These are phyloP conservation scores for Diadumene lineata DNA, from an alignment of 92 coral and sea anemone genomes.

Conservation along the genomic window DNA sequence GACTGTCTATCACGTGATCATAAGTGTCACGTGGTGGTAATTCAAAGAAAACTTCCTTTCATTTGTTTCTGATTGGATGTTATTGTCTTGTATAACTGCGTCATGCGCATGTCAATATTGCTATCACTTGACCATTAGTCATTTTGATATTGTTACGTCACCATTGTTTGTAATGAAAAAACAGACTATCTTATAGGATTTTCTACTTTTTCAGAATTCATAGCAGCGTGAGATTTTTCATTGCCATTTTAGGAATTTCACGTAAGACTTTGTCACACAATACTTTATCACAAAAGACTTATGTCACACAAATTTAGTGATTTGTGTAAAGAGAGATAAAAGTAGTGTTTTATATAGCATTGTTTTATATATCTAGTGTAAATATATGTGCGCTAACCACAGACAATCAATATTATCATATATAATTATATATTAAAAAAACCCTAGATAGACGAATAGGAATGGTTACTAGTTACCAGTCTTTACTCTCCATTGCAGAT, in stretches of 20 bases:
- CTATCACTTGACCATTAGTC: not conserved
- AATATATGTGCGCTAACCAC: not conserved
- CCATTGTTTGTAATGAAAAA: not conserved
- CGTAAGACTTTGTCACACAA: not conserved
- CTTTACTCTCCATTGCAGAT: too few relatives aligned
- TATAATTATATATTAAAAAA: not conserved
- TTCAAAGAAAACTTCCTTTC: too few relatives aligned
- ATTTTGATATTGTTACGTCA: not conserved
- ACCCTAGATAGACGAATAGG: not conserved
- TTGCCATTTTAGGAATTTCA: not conserved
- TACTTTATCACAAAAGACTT: too few relatives aligned
- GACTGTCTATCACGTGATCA: too few relatives aligned
- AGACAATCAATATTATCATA: conserved; percentile 3
- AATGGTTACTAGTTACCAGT: conserved; percentile 6
- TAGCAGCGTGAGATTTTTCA: not conserved
- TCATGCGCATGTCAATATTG: too few relatives aligned
- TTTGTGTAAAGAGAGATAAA: not conserved
- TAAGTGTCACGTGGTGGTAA: too few relatives aligned
- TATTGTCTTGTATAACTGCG: too few relatives aligned
- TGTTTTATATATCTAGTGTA: conserved; percentile 8
- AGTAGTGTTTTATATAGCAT: not conserved
- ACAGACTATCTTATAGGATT: not conserved
- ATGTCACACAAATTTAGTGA: too few relatives aligned
- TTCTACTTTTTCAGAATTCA: not conserved
- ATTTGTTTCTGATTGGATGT: too few relatives aligned